A percentile compares a stretch with the other conserved stretches of the same genome.
Conservation (phyloP, 2,888 invertebrate species). For the Andrena trimmerana region DNA sequence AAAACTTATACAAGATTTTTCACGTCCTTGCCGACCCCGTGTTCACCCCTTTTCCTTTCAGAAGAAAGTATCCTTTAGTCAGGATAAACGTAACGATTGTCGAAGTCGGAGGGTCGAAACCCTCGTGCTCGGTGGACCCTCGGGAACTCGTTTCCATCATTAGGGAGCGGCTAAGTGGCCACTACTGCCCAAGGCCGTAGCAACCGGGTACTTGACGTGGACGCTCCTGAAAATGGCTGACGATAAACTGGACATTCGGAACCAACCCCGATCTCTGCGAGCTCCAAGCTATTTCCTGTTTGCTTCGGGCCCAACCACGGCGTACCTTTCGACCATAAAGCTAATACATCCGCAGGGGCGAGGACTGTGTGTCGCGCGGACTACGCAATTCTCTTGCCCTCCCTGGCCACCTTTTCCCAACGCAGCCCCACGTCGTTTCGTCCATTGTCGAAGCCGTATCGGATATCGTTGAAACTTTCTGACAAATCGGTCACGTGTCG, state of each 20-base stretch:
- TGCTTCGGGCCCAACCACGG: constrained; percentile 65
- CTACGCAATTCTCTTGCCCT: constrained; percentile 35
- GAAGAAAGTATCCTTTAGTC: constrained; percentile 50
- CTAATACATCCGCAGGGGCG: constrained; percentile 80
- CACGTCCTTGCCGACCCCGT: constrained; percentile 26
- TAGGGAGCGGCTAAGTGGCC: constrained; percentile 71
- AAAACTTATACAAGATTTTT: background rate
- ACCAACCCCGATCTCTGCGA: constrained; percentile 60
- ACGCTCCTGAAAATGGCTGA: constrained; percentile 75
- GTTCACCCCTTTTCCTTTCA: constrained; percentile 43
- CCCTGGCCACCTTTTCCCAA: background rate
- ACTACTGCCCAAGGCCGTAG: constrained; percentile 65
- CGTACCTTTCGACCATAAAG: constrained; percentile 78
- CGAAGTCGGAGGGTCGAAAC: constrained; percentile 62
- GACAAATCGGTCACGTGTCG: constrained; percentile 83
- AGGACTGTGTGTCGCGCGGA: constrained; percentile 61
- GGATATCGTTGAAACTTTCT: constrained; percentile 67
- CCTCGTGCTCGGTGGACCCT: constrained; percentile 64
- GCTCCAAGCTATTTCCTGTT: constrained; percentile 79
- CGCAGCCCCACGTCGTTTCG: constrained; percentile 4
- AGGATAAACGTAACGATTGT: constrained; percentile 68
- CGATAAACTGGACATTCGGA: constrained; percentile 76
- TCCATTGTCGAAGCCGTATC: constrained; percentile 56
- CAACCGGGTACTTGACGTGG: constrained; percentile 55
- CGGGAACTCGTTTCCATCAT: constrained; percentile 73